Evolutionary conservation across 2,113 vertebrate genomes (phyloP), one percentile per base, ranked within the genome.

Genomic region (Seriola rivoliana): DNA sequence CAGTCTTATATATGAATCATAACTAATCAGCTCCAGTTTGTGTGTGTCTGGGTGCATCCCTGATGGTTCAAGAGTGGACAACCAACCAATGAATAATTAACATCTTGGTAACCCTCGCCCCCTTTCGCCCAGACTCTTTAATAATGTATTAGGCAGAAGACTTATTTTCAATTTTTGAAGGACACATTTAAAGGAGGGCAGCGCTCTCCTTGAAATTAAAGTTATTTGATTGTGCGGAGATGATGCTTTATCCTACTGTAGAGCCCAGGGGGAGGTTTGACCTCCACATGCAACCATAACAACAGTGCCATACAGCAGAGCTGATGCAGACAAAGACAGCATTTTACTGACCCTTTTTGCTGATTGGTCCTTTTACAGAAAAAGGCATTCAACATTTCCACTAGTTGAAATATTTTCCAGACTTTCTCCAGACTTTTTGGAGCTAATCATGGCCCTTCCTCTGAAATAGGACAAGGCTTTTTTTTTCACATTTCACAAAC

Each of bases 31-130:
- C 54, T 82, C 67, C 54, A 50, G 19, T 74, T 59, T 70, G 65
- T 78, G 77, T 88, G 9, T 23, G 75, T 83, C 44, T 87, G 65
- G 21, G 71, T 64, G 42, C 55, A 73, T 71, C 66, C 72, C 58
- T 25, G 21, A 64, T 78, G 60, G 73, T 80, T 60, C 21, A 14
- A 70, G 78, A 90, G 78, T 84, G 82, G 80, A 74, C 82, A 58
- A 79, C 88, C 75, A 50, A 59, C 68, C 48, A 42, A 89, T 94
- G 75, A 93, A 94, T 95, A 85, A 93, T 94, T 93, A 87, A 95
- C 66, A 58, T 88, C 50, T 34, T 62, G 78, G 91, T 92, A 89
- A 91, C 88, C 87, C 92, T 91, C 81, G 64, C 42, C 86, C 86
- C 68, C 82, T 73, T 88, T 89, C 3, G 54, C 77, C 80, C 82